A percentile compares a stretch with the other conserved stretches of the same genome.
Conservation (phyloP, 2,113 vertebrate genomes). For the Setophaga coronata region DNA sequence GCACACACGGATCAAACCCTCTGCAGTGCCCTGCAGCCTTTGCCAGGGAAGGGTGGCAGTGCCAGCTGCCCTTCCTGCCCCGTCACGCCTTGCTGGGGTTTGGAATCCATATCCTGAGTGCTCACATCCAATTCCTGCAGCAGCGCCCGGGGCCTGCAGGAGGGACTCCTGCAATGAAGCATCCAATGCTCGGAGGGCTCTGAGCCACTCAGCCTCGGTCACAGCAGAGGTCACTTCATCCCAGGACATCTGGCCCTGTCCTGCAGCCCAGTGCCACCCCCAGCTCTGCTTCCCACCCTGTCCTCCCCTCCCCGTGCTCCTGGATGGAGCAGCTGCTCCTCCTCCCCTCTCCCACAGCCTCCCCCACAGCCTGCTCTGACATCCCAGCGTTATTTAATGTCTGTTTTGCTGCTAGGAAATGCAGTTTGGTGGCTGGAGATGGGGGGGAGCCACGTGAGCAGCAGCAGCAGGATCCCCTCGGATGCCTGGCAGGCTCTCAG, state of each 20-base stretch:
- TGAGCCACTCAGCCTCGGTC: fast-evolving
- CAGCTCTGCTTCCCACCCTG: not conserved
- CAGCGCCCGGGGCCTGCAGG: fast-evolving
- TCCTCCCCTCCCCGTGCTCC: not conserved
- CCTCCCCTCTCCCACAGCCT: not conserved
- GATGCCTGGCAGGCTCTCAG: not conserved
- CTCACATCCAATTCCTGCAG: not conserved
- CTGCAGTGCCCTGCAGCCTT: not conserved
- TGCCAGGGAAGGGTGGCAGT: not conserved
- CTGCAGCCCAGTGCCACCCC: not conserved
- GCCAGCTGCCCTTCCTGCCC: not conserved
- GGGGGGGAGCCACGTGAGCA: not conserved
- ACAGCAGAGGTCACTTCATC: not conserved
- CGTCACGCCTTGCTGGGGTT: not conserved
- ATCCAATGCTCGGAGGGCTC: fast-evolving
- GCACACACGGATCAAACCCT: fast-evolving
- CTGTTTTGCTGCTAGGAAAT: slow-evolving; percentile 27
- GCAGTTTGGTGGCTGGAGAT: slow-evolving; percentile 21
- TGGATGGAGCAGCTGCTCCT: not conserved
- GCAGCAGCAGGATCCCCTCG: not conserved
- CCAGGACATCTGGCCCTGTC: not conserved
- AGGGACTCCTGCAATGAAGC: not conserved
- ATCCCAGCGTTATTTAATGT: not conserved
- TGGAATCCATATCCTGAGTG: not conserved
- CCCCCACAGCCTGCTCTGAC: slow-evolving; percentile 8